A percentile compares a stretch with the other conserved stretches of the same genome.
phyloP scores from a whole-genome alignment of 2,113 vertebrate species.

The Pseudois nayaur region DNA sequence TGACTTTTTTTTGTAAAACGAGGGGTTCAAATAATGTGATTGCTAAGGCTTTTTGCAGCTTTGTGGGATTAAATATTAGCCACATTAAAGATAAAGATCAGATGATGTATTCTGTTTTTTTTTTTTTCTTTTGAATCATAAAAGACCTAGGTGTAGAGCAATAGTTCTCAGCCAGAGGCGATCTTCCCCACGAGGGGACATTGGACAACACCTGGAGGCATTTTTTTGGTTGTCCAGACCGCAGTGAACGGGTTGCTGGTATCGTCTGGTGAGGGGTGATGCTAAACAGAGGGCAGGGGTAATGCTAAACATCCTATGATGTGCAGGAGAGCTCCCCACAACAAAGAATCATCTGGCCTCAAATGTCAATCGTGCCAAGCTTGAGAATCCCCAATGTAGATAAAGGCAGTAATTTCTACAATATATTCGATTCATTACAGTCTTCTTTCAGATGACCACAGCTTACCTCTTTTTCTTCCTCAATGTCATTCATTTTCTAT shows the following conservation, averaged over 20 bases:
- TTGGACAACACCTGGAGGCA: background rate
- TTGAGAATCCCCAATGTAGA: background rate
- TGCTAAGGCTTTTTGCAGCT: background rate
- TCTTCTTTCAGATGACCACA: fast-evolving
- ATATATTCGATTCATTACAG: background rate
- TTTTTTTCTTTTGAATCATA: background rate
- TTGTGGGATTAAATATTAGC: background rate
- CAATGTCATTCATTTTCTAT: background rate
- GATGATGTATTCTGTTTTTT: background rate
- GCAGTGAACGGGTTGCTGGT: background rate
- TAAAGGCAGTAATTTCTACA: background rate
- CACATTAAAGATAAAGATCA: background rate
- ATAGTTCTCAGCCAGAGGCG: background rate
- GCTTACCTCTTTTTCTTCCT: background rate
- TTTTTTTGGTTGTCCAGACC: background rate
- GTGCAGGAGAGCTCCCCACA: background rate
- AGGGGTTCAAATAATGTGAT: background rate
- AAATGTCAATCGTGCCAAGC: fast-evolving
- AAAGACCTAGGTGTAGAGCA: background rate
- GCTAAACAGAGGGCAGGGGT: background rate
- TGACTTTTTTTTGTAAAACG: background rate
- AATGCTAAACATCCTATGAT: background rate
- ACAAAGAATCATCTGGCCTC: background rate
- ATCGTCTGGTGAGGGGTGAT: background rate
- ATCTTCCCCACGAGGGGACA: background rate